phyloP scores from a whole-genome alignment of 2,888 invertebrate genomes.

The Drosophila formosana region DNA sequence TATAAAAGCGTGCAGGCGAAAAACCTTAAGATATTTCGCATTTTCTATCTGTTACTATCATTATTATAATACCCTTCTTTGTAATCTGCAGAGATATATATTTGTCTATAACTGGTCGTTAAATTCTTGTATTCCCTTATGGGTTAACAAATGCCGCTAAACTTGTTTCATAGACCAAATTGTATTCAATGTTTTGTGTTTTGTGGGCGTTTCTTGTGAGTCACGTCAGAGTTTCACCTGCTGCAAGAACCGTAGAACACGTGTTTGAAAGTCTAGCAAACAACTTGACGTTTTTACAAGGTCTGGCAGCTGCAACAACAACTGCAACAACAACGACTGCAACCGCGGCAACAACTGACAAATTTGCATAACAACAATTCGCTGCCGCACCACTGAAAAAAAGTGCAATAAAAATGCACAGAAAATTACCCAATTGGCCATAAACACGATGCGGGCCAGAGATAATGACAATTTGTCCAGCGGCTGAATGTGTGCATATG shows the following conservation, averaged over 20 bases:
- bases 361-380: constrained; percentile 77
- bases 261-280: constrained; percentile 70
- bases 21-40: neutral
- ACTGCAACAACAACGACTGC: constrained; percentile 23
- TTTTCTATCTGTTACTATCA: neutral
- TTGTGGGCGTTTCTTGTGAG: constrained; percentile 64
- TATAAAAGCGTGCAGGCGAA: neutral
- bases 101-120: neutral
- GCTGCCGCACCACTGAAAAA: constrained; percentile 33
- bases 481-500: constrained; percentile 20
- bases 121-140: constrained; percentile 41
- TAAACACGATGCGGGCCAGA: constrained; percentile 57
- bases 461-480: constrained; percentile 56
- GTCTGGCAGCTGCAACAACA: constrained; percentile 43
- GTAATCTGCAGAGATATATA: neutral
- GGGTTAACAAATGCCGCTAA: constrained; percentile 22
- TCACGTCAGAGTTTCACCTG: constrained; percentile 67
- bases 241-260: constrained; percentile 43
- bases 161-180: constrained; percentile 24
- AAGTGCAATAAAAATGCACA: constrained; percentile 44
- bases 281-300: constrained; percentile 31
- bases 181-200: constrained; percentile 9
- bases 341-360: constrained; percentile 20
- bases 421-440: constrained; percentile 73
- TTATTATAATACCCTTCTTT: neutral